These are phyloP conservation scores for Tetragnatha montana DNA, from an alignment of 2,888 invertebrate species.

Conservation along the genomic window DNA sequence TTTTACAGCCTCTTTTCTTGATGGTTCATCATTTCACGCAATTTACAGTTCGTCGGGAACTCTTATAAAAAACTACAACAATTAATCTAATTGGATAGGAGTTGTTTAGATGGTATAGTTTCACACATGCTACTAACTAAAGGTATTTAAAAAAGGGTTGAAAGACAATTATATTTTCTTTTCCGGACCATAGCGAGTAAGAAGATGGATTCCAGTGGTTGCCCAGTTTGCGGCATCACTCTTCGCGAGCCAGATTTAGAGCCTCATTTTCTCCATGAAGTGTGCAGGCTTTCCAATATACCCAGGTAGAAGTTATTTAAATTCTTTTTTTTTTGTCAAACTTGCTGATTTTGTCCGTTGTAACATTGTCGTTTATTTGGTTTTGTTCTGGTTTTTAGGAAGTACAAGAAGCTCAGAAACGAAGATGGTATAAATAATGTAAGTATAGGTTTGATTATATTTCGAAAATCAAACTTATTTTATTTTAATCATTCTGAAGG, in stretches of 20 bases:
- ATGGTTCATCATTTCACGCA: no score
- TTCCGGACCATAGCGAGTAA: constrained; percentile 38
- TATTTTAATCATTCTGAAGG: no score
- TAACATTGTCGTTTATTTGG: no score
- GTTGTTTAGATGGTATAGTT: no score
- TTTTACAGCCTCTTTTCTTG: no score
- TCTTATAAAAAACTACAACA: no score
- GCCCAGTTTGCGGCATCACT: constrained; percentile 92
- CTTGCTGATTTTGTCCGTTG: background rate
- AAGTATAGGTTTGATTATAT: constrained; percentile 4
- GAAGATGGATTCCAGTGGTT: constrained; percentile 75
- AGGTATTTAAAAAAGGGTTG: no score
- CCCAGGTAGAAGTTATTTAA: constrained; percentile 75
- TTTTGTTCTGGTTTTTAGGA: constrained; percentile 27
- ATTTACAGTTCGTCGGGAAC: no score
- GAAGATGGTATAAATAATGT: constrained; percentile 30
- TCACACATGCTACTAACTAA: no score
- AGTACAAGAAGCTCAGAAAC: constrained; percentile 13
- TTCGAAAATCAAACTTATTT: no score
- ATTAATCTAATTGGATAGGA: no score
- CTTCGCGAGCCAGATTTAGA: constrained; percentile 89
- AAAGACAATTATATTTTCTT: background rate
- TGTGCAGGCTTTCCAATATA: constrained; percentile 81
- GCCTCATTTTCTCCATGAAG: constrained; percentile 86
- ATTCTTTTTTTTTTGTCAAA: background rate